A percentile compares a stretch with the other conserved stretches of the same genome.
These are phyloP conservation scores for Baccha elongata DNA, from an alignment of 2,888 invertebrate genomes.

Conservation along the genomic window DNA sequence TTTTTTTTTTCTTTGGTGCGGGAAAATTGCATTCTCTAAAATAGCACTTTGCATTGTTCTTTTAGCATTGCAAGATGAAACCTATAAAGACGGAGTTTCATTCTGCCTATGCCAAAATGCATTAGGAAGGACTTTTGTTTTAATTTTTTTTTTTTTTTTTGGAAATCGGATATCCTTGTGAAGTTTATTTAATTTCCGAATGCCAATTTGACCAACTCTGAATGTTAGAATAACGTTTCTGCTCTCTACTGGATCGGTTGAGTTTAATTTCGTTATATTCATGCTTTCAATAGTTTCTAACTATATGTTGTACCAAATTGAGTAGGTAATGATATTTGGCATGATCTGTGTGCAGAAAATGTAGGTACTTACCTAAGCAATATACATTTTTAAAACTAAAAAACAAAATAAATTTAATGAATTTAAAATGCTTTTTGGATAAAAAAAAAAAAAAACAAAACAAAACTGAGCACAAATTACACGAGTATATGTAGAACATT, in stretches of 20 bases:
- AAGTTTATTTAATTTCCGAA: constrained; percentile 62
- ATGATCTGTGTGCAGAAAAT: constrained; percentile 1
- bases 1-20: neutral
- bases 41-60: constrained; percentile 33
- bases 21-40: constrained; percentile 51
- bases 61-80: constrained; percentile 18
- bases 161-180: constrained; percentile 51
- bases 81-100: constrained; percentile 2
- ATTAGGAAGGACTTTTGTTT: constrained; percentile 33
- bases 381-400: neutral
- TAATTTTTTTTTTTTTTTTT: constrained; percentile 25
- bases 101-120: constrained; percentile 34
- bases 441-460: no score
- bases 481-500: no score
- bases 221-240: constrained; percentile 32
- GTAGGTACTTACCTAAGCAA: neutral
- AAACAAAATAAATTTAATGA: neutral
- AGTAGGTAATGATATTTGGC: constrained; percentile 18
- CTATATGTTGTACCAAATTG: constrained; percentile 33
- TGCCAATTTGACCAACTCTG: constrained; percentile 38
- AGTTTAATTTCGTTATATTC: constrained; percentile 47
- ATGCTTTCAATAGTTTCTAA: constrained; percentile 31
- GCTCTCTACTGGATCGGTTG: constrained; percentile 19
- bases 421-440: constrained; percentile 8
- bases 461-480: no score